A percentile compares a stretch with the other conserved stretches of the same genome.
These are phyloP conservation scores for Sympetrum striolatum DNA, from an alignment of 2,888 invertebrate species.

Conservation along the genomic window DNA sequence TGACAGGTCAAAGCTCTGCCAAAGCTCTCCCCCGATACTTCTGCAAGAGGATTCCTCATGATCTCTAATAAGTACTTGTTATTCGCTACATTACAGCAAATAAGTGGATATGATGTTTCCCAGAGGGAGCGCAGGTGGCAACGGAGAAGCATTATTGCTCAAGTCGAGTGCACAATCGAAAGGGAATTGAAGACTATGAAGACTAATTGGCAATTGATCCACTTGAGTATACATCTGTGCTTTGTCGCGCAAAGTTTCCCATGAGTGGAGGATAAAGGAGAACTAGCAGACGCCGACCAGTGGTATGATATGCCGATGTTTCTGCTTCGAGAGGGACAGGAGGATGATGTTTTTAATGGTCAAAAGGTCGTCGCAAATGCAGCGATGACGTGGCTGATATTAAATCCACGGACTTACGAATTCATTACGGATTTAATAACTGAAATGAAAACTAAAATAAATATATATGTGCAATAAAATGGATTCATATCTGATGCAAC, in stretches of 20 bases:
- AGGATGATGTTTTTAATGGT: too few species aligned
- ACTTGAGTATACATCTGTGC: constrained; percentile 14
- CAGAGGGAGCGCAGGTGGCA: not conserved
- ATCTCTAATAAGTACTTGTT: not conserved
- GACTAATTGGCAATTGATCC: constrained; percentile 44
- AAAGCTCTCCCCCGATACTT: not conserved
- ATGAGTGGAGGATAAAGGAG: constrained; percentile 5
- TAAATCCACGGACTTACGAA: too few species aligned
- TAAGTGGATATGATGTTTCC: not conserved
- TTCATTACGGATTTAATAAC: too few species aligned
- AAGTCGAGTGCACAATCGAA: constrained; percentile 20
- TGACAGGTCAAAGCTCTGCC: not conserved
- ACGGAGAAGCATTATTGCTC: not conserved
- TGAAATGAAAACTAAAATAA: too few species aligned
- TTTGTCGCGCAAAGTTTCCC: constrained; percentile 20
- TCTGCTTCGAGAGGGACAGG: too few species aligned
- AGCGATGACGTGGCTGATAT: too few species aligned
- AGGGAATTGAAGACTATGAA: constrained; percentile 30
- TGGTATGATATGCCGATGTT: not conserved
- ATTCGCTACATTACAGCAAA: not conserved
- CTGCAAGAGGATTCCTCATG: not conserved
- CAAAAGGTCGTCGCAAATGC: too few species aligned
- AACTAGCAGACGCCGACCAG: not conserved
- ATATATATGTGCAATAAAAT: too few species aligned
- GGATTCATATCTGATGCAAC: too few species aligned